Base-by-base conservation (phyloP, 2,888 invertebrate species). In the Acleris laterana region DNA sequence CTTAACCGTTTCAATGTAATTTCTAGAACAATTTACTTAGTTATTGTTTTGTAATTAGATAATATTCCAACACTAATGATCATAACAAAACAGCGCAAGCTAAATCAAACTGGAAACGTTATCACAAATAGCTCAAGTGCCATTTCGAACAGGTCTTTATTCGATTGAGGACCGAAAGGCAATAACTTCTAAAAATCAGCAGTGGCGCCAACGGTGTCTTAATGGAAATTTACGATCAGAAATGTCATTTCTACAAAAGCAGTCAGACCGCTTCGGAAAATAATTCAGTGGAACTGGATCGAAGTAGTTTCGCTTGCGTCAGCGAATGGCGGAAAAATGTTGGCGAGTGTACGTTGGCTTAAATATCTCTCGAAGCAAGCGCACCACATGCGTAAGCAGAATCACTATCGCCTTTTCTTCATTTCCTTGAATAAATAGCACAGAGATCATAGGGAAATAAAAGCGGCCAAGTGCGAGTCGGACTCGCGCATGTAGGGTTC, bases 221-320 rank as follows among this genome's bases (percentile, higher is more conserved):
- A 71, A 72, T 70, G 66, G 70, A 73, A 69, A 71, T 69, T 65
- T 69, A 73, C 68, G 71, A 70, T 69, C 72, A 74, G 69, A 72
- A 71, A 72, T 62, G 63, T 67, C 52, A 76, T 75, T 75, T 75
- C 69, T 68, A 70, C 65, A 70, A 72, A 61, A 75, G 71, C 71
- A 71, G 73, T 38, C 60, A 38, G 60, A 69, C 42, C 69, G 67
- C 72, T 77, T 80, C 70, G 70, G 69, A 77, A 76, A 81, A 78
- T 80, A 79, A 81, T 81, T 74, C 76, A 69, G 69, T 69, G 69
- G 69, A 72, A 72, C 71, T 68, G 68, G 76, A 74, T 73, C 70
- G 70, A 63, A 68, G 65, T 57, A 63, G 58, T 74, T 80, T 75
- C 70, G 77, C 68, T 73, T 71, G 76, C 77, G 78, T 81, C 79